phyloP scores from a whole-genome alignment of 2,113 vertebrate genomes.

The Arizona elegans region DNA sequence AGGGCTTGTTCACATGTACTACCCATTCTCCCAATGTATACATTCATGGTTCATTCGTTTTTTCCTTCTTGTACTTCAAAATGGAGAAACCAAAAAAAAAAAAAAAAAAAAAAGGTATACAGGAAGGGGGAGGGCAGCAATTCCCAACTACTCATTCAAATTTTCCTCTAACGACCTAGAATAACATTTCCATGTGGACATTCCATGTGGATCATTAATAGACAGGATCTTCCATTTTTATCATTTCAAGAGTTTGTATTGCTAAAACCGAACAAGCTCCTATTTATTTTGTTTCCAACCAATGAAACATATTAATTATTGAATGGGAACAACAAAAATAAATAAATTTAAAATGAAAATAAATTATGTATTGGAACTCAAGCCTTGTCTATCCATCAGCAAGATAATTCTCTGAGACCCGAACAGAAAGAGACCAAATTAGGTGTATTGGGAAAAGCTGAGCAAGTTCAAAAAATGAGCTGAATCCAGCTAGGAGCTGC shows the following conservation, averaged over 20 bases:
- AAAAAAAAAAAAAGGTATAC: background rate
- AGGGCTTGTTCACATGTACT: background rate
- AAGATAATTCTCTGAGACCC: background rate
- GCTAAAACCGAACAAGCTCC: background rate
- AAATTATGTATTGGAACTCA: background rate
- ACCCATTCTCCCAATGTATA: background rate
- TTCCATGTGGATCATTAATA: background rate
- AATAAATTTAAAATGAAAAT: background rate
- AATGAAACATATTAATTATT: background rate
- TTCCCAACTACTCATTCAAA: background rate
- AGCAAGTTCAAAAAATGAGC: background rate
- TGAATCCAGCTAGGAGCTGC: background rate
- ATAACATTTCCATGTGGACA: background rate
- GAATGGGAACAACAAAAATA: background rate
- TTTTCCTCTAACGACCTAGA: background rate
- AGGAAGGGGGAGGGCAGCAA: background rate
- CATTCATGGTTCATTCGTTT: background rate
- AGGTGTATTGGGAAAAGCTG: background rate
- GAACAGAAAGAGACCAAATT: background rate
- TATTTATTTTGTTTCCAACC: background rate
- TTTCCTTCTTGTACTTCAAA: background rate
- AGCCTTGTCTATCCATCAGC: background rate
- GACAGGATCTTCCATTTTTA: background rate
- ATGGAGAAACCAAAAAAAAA: background rate
- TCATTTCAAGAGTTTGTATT: background rate